These are phyloP conservation scores for Cataglyphis altisquamis DNA, from an alignment of 2,888 invertebrate species.

Conservation along the genomic window DNA sequence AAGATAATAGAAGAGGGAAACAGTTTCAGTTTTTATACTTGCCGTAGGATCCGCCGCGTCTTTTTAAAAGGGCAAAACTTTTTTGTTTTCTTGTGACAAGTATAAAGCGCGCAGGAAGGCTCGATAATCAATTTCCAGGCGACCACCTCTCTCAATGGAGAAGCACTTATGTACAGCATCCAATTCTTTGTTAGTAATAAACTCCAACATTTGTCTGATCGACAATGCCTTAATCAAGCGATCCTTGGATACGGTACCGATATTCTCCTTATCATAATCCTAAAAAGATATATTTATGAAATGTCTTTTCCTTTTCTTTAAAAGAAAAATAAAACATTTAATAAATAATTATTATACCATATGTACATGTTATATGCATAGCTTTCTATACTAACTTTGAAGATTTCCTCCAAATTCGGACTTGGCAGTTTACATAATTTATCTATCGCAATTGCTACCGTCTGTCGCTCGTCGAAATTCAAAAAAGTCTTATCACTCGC, in stretches of 20 bases:
- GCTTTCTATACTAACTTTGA: conserved; percentile 87
- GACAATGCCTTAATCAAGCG: conserved; percentile 90
- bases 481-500: conserved; percentile 90
- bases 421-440: conserved; percentile 90
- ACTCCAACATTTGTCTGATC: conserved; percentile 89
- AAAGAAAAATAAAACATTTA: background rate
- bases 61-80: conserved; percentile 67
- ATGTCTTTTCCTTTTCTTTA: background rate
- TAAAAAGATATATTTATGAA: conserved; percentile 77
- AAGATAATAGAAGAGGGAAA: background rate
- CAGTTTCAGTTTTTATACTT: background rate
- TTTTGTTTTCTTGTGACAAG: conserved; percentile 87
- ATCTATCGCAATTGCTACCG: conserved; percentile 89
- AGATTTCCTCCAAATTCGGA: conserved; percentile 90
- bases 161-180: conserved; percentile 92
- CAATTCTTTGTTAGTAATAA: conserved; percentile 90
- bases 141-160: conserved; percentile 89
- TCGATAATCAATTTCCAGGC: conserved; percentile 90
- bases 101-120: conserved; percentile 90
- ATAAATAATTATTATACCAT: background rate
- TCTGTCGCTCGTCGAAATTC: conserved; percentile 91
- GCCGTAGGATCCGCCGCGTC: background rate
- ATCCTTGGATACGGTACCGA: conserved; percentile 90
- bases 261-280: conserved; percentile 90
- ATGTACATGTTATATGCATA: background rate